Base-by-base conservation (phyloP, 37 sponge, comb jelly and placozoan genomes). In the Ephydatia muelleri region DNA sequence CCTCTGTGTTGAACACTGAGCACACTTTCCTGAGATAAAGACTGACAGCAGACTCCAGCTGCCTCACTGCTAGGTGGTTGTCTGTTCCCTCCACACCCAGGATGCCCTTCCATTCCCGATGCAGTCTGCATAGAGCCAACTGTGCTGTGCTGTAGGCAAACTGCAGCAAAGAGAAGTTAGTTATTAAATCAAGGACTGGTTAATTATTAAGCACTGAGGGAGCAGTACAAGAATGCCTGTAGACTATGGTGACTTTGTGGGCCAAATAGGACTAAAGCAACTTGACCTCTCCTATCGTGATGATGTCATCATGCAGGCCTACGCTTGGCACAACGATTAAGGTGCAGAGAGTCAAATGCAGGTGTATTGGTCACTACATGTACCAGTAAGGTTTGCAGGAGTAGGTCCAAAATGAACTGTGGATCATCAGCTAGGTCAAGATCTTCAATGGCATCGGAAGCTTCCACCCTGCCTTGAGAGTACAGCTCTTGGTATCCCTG, bases 381-480 rank as follows among this genome's bases (percentile, higher is more conserved):
- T 49, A 87, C 87, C 82, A 76, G 81, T 3, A 87, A 68, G 25
- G 74, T 75, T 22, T 87, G 77, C 29, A 87, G 34, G 0, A 81
- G 87, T 2, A 87, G 35, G n/a, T 71, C 30, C 31, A 30, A 19
- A 29, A 36, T 33, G 12, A 75, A 40, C 34, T 43, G 79, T 5
- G 49, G 27, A 39, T 82, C 77, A n/a, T 65, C 85, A 29, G 57
- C 23, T 1, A 77, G 19, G 0, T 49, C 23, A n/a, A 68, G 33
- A 0, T 28, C 81, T 31, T 88, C 89, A 30, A 93, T 82, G 68
- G 48, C 77, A n/a, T 93, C 93, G 19, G 86, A 57, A 0, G 90
- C 93, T 27, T 93, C 90, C 76, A 93, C 65, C 26, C 93, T 86
- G 0, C 74, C 87, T 67, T 93, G 93, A 3, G 89, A 84, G 68